Base-by-base conservation (phyloP, 2,888 invertebrate genomes). In the Apotomis betuletana region DNA sequence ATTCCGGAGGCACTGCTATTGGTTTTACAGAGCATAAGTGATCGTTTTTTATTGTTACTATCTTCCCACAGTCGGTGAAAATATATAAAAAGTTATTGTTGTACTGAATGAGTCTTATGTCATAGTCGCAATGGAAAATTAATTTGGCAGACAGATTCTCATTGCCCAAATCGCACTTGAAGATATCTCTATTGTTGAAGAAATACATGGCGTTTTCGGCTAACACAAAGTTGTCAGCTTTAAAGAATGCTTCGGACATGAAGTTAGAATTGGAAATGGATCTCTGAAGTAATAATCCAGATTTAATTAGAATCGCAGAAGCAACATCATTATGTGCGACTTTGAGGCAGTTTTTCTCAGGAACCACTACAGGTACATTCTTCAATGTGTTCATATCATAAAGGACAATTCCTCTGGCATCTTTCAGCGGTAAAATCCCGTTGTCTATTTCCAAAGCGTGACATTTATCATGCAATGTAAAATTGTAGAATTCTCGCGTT, bases 51-150 rank as follows among this genome's bases (percentile, higher is more conserved):
- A 89, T 74, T 9, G 79, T 88, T 0, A 90, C 76, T 51, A 91
- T 89, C 75, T 86, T 86, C 2, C 91, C 91, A 75, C 88, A 88
- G 60, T 86, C 83, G 1, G 91, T 91, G 72, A 90, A 92, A 44
- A 91, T 67, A 69, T 83, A 78, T 58, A 90, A 52, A 9, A 70
- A 59, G 5, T 77, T 78, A 61, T 85, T 78, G 63, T 82, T 81
- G 73, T 84, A 84, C 61, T 86, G 83, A 41, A 92, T 84, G 76
- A 87, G 85, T 76, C 87, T 89, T 0, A 91, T 88, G 75, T 86
- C 85, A 78, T 86, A 90, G 5, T 86, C 82, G 71, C 87, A 86
- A 58, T 83, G 82, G 0, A 84, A 64, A 15, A 90, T 77, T 46
- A 87, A 78, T 60, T 83, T 82, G 3, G 87, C 78, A n/a, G 79